Evolutionary conservation across 1,140 invertebrate genomes (phyloP), one percentile per base, ranked within the genome.

Genomic region (Pollicipes pollicipes): DNA sequence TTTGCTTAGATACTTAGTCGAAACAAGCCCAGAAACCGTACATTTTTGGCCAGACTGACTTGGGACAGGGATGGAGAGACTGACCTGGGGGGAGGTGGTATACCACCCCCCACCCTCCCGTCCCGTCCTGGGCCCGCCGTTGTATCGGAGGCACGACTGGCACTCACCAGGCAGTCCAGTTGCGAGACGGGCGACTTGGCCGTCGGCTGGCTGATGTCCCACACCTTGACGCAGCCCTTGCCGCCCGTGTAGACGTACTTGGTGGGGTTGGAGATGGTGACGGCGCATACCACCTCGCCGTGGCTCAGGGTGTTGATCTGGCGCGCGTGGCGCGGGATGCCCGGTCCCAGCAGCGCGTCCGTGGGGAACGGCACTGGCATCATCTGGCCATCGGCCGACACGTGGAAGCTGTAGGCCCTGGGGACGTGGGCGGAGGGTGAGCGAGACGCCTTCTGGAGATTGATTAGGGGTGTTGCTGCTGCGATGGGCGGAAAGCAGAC

Each of bases 241-340:
- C 96, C 96, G n/a, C 96, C 96, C 24, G 96, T 98, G 81, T 97
- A 98, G 10, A 98, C 93, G 80, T 95, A 92, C 79, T 93, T 88
- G 71, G 91, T 93, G 63, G 91, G 89, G 81, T 90, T 91, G 70
- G 83, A 80, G 84, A 97, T 85, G 84, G 92, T 82, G 82, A 98
- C 82, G 83, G 96, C 80, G 88, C 96, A 86, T 82, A 98, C 82
- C 24, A 93, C 94, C 81, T 98, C 96, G 17, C 95, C 96, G 79
- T 98, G 96, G 73, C 87, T 89, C 73, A 98, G 80, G 4, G 91
- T 94, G 77, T 91, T 92, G 72, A 95, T 91, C 80, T 92, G 88
- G 30, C 92, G 83, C 29, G 91, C 93, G 78, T 92, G 90, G 72
- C 92, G 84, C 1, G 95, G 95, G 77, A 98, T 93, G 17, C 95